phyloP scores from a whole-genome alignment of 2,888 invertebrate genomes.

The Nomada goodeniana region DNA sequence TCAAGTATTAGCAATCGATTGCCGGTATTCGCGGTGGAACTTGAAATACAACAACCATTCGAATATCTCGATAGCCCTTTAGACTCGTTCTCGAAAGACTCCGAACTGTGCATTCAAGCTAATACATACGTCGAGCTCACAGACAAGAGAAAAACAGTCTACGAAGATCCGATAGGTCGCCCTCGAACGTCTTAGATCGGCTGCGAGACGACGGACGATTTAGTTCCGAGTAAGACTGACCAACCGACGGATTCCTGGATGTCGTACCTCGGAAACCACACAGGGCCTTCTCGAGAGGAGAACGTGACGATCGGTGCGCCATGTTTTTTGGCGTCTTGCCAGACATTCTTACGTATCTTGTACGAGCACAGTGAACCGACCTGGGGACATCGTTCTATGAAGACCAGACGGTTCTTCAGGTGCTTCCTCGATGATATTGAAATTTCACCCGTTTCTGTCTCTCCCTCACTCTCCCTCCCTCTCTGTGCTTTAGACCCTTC shows the following conservation, averaged over 20 bases:
- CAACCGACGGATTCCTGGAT: constrained; percentile 53
- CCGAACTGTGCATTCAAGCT: constrained; percentile 23
- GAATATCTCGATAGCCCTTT: constrained; percentile 6
- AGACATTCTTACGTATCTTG: constrained; percentile 61
- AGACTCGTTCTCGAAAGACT: neutral
- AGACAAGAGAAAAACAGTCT: constrained; percentile 39
- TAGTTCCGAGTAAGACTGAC: constrained; percentile 40
- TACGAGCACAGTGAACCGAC: constrained; percentile 44
- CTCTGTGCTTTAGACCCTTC: too few species aligned
- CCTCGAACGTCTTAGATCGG: constrained; percentile 42
- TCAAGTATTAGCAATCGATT: constrained; percentile 1
- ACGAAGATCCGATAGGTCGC: constrained; percentile 56
- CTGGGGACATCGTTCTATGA: constrained; percentile 40
- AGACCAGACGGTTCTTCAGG: constrained; percentile 43
- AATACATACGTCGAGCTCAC: constrained; percentile 26
- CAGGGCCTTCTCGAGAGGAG: constrained; percentile 51
- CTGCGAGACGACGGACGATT: constrained; percentile 50
- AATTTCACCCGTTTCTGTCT: constrained; percentile 16
- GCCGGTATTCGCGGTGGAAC: constrained; percentile 13
- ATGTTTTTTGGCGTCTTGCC: constrained; percentile 65
- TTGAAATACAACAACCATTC: constrained; percentile 5
- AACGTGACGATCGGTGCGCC: constrained; percentile 63
- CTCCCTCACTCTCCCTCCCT: neutral
- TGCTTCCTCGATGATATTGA: constrained; percentile 47
- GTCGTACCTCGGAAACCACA: constrained; percentile 45